These are phyloP conservation scores for Acanthiza pusilla DNA, from an alignment of 2,797 vertebrate genomes.

Conservation along the genomic window DNA sequence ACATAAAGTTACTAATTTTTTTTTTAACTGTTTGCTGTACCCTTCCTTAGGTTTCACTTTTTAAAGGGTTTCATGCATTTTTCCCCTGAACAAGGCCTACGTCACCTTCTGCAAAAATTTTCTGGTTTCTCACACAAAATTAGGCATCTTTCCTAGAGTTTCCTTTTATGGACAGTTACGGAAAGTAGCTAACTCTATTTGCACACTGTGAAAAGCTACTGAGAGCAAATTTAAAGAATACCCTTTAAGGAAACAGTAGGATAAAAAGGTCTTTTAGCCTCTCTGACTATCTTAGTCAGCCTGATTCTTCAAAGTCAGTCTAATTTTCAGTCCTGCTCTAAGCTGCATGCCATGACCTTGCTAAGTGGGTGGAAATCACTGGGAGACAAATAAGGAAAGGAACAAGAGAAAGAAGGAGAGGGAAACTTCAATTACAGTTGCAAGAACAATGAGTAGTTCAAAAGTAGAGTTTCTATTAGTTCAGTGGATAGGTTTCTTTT, in stretches of 20 bases:
- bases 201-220: background rate
- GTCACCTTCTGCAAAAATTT: background rate
- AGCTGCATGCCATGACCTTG: background rate
- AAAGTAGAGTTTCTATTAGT: background rate
- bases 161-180: background rate
- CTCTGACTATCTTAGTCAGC: background rate
- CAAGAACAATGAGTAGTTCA: background rate
- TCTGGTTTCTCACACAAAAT: background rate
- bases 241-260: background rate
- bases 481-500: background rate
- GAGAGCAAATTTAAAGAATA: background rate
- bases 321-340: constrained; percentile 8
- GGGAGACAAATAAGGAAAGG: constrained; percentile 11
- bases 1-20: background rate
- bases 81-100: background rate
- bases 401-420: background rate
- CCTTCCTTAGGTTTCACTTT: background rate
- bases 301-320: constrained; percentile 16
- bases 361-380: constrained; percentile 36
- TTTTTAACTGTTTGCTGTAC: background rate
- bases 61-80: background rate
- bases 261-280: constrained; percentile 3
- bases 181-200: background rate
- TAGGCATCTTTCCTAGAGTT: background rate
- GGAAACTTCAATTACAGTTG: background rate